Conservation (phyloP, 2,113 vertebrate species). For the Aspidoscelis tigris region DNA sequence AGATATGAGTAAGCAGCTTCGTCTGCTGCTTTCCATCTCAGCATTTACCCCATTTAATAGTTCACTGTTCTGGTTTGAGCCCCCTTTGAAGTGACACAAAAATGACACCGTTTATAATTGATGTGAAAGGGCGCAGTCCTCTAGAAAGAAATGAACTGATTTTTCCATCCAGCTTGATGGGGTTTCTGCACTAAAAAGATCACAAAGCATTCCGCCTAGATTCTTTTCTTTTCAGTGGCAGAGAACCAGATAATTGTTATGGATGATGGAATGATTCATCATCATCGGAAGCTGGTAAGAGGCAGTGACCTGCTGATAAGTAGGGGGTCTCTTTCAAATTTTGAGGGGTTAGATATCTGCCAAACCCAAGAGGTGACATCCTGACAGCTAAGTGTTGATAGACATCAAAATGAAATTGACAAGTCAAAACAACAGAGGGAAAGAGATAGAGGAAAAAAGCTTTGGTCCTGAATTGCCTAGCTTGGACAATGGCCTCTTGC, state of each 20-base stretch:
- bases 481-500: too few species aligned
- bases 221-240: neutral
- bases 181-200: neutral
- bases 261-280: neutral
- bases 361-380: neutral
- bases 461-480: too few species aligned
- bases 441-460: neutral
- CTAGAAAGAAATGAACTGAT: neutral
- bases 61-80: neutral
- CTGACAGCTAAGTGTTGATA: neutral
- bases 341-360: neutral
- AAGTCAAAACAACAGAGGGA: neutral
- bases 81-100: neutral
- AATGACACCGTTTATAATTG: neutral
- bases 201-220: neutral
- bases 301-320: neutral
- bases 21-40: neutral
- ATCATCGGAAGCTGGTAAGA: neutral
- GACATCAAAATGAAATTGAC: neutral
- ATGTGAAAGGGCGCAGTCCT: neutral
- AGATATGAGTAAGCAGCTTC: neutral
- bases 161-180: neutral
- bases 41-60: conserved; percentile 6
- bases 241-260: neutral
- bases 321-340: neutral